phyloP scores from a whole-genome alignment of 2,113 vertebrate genomes.

The Podilymbus podiceps region DNA sequence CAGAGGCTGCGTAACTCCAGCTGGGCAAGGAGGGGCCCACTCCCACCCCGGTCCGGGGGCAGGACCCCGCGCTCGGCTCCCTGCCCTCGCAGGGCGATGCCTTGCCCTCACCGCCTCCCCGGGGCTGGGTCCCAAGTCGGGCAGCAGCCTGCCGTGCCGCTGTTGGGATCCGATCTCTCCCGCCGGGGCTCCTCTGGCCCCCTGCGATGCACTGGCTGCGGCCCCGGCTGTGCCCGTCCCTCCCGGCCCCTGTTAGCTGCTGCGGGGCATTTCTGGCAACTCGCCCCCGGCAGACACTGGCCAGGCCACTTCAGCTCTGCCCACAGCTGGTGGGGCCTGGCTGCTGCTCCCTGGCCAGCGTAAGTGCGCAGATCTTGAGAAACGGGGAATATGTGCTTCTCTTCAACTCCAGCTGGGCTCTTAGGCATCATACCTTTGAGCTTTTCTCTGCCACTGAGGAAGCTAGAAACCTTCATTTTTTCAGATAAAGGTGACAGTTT shows the following conservation, averaged over 20 bases:
- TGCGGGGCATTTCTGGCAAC: not conserved
- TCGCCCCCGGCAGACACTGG: not conserved
- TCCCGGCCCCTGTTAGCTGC: fast-evolving
- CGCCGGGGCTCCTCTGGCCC: not conserved
- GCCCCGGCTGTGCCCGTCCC: not conserved
- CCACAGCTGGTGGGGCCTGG: not conserved
- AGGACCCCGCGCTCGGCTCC: not conserved
- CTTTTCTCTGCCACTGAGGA: not conserved
- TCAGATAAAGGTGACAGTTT: not conserved
- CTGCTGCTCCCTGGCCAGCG: not conserved
- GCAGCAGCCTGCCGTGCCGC: not conserved
- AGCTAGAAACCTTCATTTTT: not conserved
- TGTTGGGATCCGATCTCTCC: not conserved
- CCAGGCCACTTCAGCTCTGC: not conserved
- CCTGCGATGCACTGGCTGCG: too few relatives aligned
- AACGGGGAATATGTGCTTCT: not conserved
- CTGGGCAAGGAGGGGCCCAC: not conserved
- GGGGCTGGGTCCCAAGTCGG: fast-evolving
- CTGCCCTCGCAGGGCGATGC: not conserved
- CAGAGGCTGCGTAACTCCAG: not conserved
- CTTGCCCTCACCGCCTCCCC: not conserved
- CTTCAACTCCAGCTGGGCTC: not conserved
- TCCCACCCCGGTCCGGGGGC: not conserved
- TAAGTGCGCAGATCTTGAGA: not conserved
- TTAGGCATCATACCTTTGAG: not conserved